Base-by-base conservation (phyloP, 2,888 invertebrate species). In the Drosophila seclusa region DNA sequence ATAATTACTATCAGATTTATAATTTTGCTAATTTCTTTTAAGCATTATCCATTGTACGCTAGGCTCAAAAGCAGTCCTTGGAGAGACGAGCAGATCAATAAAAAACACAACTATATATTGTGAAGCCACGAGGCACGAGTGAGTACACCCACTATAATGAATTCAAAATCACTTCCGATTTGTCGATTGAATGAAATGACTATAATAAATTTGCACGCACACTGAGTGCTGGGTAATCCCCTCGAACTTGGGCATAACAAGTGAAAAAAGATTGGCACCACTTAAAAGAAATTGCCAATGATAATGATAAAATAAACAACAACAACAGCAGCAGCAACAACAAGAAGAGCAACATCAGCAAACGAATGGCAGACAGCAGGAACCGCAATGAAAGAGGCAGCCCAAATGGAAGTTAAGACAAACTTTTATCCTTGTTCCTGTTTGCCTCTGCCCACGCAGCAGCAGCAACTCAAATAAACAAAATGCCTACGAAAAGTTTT, bases 181-280 rank as follows among this genome's bases (percentile, higher is more conserved):
- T 91, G 91, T 91, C 91, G 91, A 91, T 91, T 91, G 91, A 91
- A 91, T 91, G 90, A 91, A 91, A 91, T 91, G 86, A 84, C 91
- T 82, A 83, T 88, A 89, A 91, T 87, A 89, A 87, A 89, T 87
- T 87, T 72, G 83, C 73, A 64, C 87, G 74, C 74, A 80, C 83
- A 67, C 57, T 61, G 29, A 57, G 50, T 27, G 66, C 59, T 73
- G 76, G 58, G 76, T 82, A 89, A 90, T 81, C 84, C 88, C 86
- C 82, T 64, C 65, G 62, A 84, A 66, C 65, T 75, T 76, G 75
- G 73, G 79, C 75, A 87, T 74, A 80, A 77, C 86, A 89, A 89
- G 87, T 90, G 89, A 89, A 90, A 90, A 90, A 86, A 90, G 90
- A 90, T 90, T 90, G 90, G 84, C 89, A 87, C 89, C 90, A 90